Evolutionary conservation across 2,113 vertebrate genomes (phyloP), one percentile per base, ranked within the genome.

Genomic region (Pseudopipra pipra): DNA sequence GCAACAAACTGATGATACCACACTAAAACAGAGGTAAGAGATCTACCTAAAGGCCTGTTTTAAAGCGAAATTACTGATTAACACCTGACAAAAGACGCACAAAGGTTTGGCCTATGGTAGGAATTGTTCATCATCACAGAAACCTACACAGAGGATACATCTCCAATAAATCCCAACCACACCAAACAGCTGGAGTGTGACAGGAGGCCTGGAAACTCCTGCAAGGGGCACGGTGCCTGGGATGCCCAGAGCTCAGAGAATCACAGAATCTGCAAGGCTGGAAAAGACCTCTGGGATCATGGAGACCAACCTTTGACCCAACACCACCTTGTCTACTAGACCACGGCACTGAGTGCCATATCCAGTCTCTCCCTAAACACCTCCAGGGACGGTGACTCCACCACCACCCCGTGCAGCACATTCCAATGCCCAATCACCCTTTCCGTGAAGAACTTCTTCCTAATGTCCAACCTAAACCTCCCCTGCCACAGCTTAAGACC

Each of bases 101-200:
- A 11, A 47, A 24, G 6, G 17, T 15, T 2, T 16, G 35, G 22
- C n/a, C 67, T 12, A 6, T 0, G 2, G 54, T 0, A 24, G 27
- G 14, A 83, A 35, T 0, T 2, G 24, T 4, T 39, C 17, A 14
- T 5, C 51, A 9, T 1, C 16, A 2, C 1, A 27, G 21, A 62
- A 56, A 33, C 16, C 35, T 5, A 8, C 12, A 4, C 0, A 10
- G 37, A 8, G n/a, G 13, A 18, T 1, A 5, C 33, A 30, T 11
- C 51, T 16, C 66, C 51, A 23, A 2, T 0, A 33, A 22, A 2
- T 16, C 39, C 22, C 10, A 33, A 25, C 9, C 1, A 0, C 51
- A 0, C 0, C 0, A 23, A 28, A 3, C 33, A 17, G 0, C 4
- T 1, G 22, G 20, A 19, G 3, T 6, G 37, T 15, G 61, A 15